Evolutionary conservation across 1,140 invertebrate species (phyloP), one percentile per base, ranked within the genome.

Genomic region (Hylyphantes graminicola): DNA sequence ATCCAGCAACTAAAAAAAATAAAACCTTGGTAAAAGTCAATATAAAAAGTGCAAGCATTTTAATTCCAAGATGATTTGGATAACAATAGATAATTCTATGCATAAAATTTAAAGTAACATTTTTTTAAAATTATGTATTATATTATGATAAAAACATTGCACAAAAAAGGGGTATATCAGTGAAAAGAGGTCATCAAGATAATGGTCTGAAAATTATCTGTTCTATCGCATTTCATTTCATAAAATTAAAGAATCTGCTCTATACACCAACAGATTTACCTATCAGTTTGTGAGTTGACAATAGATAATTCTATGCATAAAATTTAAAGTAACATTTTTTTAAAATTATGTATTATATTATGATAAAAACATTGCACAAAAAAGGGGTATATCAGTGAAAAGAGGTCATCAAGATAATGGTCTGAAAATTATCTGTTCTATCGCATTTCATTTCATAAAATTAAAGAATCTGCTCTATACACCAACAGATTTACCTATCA

Each of bases 1-100:
- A 13, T 11, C 57, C 48, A 63, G 61, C 48, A 64, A 48, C 74
- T 76, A 50, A 64, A 48, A 61, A 63, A 54, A 11, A 61, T 57
- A 50, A 75, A 17, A 5, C 17, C 15, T 61, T 67, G 21, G 4
- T 17, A 17, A 67, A 67, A 2, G 35, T 35, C 35, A 35, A 35
- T 1, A 35, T 55, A 73, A 55, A 15, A 73, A 73, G 11, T n/a
- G 9, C 12, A 7, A 73, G 17, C 13, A 53, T 19, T 55, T 73
- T 17, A 68, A 35, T 50, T n/a, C 11, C n/a, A 19, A 10, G 11
- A 12, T 64, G 61, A 64, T 64, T 67, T 12, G 7, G 48, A 21
- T 11, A 50, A 19, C 10, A 57, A 11, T 57, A 11, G 13, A 35
- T 19, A 67, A 35, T 19, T 7, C 8, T n/a, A 10, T 9, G 21